Evolutionary conservation across 2,797 vertebrate genomes (phyloP), one percentile per base, ranked within the genome.

Genomic region (Melanotaenia maccullochi): DNA sequence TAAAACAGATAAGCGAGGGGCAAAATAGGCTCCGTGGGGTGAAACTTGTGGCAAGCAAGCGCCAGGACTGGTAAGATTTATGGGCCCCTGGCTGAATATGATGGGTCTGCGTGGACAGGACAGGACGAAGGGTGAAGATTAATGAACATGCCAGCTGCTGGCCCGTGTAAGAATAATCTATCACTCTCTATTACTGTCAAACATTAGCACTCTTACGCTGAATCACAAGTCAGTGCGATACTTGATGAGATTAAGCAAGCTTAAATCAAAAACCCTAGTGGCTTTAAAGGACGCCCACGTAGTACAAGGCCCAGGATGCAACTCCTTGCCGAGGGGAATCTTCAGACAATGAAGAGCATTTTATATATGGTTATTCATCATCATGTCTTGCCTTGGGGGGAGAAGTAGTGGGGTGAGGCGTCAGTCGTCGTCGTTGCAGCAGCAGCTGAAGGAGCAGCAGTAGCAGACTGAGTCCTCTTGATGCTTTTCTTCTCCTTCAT

Each of bases 161-260:
- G 96, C 93, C 95, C 93, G 94, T 96, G 95, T 95, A 95, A 93
- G 93, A 96, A 94, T 94, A 94, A 97, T 97, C 95, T 96, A 97
- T 97, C 97, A 97, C 95, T 97, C 96, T 96, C 97, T 95, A 97
- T 97, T 97, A 97, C 96, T 97, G 97, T 97, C 96, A 97, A 94
- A 95, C 95, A 97, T 94, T 94, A 95, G 90, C 95, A 95, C 94
- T 95, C 94, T 94, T 93, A 94, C 94, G 96, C 94, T 93, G 94
- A 91, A 91, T 95, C 95, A 94, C 95, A 94, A 95, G 93, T 90
- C 93, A 94, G 94, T 92, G 95, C 93, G 92, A 81, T 80, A 84
- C 79, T 93, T 95, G 93, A 94, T 87, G 92, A 96, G 95, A 96
- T 95, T 93, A 95, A 94, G 94, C 94, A 95, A 95, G 93, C 87